phyloP scores from a whole-genome alignment of 2,797 vertebrate species.

The Falco biarmicus region DNA sequence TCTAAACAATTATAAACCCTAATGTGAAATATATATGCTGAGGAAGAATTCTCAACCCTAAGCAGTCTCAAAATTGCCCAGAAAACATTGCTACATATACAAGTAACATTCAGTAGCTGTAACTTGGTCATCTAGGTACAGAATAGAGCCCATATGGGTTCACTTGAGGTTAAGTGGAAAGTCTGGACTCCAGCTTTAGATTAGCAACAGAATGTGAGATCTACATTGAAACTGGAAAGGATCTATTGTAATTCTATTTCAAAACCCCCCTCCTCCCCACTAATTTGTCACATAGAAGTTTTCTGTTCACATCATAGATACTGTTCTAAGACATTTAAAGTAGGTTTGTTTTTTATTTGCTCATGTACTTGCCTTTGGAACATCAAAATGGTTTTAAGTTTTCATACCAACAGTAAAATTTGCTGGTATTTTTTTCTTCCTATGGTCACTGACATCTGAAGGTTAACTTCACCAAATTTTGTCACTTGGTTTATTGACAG shows the following conservation, averaged over 20 bases:
- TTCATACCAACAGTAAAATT: background rate
- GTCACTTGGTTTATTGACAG: background rate
- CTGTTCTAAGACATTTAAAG: background rate
- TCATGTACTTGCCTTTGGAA: background rate
- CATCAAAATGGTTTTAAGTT: background rate
- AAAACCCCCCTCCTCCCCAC: background rate
- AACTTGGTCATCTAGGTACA: background rate
- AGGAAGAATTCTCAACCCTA: background rate
- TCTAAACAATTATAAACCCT: background rate
- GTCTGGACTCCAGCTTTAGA: background rate
- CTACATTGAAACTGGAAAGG: background rate
- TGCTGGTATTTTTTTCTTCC: background rate
- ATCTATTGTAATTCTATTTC: background rate
- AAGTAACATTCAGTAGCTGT: background rate
- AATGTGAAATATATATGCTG: background rate
- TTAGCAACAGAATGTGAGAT: background rate
- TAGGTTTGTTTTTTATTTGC: background rate
- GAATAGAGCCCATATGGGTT: background rate
- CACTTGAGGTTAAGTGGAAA: background rate
- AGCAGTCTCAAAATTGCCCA: background rate
- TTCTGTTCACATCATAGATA: background rate
- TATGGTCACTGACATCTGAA: background rate
- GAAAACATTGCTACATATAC: background rate
- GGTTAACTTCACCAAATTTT: background rate
- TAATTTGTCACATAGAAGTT: background rate